Evolutionary conservation across 1,140 invertebrate species (phyloP).

Genomic region (Heliconius hermathena): DNA sequence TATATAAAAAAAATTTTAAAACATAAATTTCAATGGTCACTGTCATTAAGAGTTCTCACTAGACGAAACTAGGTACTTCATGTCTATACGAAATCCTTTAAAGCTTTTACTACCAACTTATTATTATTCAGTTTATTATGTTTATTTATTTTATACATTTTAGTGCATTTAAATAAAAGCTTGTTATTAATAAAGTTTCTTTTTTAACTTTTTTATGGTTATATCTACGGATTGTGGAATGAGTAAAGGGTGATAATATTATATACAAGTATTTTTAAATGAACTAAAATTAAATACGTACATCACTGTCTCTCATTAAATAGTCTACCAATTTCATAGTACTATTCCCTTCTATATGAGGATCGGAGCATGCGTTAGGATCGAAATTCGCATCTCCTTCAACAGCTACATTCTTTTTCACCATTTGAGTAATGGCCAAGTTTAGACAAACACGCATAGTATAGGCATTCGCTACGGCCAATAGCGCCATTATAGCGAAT

Average conservation of each 20-base stretch:
- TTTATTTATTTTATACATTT: no score
- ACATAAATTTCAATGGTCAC: not conserved
- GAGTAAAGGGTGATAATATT: no score
- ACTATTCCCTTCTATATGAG: slow-evolving; percentile 42
- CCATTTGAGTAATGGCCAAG: slow-evolving; percentile 95
- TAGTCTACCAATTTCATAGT: slow-evolving; percentile 41
- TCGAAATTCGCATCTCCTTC: slow-evolving; percentile 62
- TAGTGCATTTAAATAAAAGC: no score
- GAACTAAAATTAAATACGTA: slow-evolving; percentile 36
- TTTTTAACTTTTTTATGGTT: no score
- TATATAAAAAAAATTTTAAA: not conserved
- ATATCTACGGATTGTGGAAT: not conserved
- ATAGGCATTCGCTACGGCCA: slow-evolving; percentile 93
- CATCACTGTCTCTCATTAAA: slow-evolving; percentile 42
- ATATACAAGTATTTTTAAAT: no score
- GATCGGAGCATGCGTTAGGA: slow-evolving; percentile 59
- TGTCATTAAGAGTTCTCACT: not conserved
- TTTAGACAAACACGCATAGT: slow-evolving; percentile 94
- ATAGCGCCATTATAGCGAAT: slow-evolving; percentile 91
- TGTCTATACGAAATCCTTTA: no score
- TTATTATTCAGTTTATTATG: no score
- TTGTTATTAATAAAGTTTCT: no score
- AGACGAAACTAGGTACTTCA: no score
- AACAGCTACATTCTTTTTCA: slow-evolving; percentile 56
- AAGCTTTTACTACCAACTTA: no score